Evolutionary conservation across 2,113 vertebrate species (phyloP), one percentile per base, ranked within the genome.

Genomic region (Pterocles orientalis): DNA sequence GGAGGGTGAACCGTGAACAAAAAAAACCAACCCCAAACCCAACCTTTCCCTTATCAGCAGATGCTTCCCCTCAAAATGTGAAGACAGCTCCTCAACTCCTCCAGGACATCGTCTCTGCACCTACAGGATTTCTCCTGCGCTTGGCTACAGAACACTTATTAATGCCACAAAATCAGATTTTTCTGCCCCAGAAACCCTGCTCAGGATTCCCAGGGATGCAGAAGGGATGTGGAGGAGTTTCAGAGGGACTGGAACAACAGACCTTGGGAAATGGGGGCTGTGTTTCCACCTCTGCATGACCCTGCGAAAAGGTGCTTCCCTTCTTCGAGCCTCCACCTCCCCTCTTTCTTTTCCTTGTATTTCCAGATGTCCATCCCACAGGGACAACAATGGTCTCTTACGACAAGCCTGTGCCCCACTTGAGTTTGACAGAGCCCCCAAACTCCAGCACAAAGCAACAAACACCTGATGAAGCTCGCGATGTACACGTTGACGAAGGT

Each of bases 401-500:
- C 1, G 3, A 28, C 28, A 20, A 80, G 43, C 24, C 60, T 33
- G 36, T 6, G 10, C 1, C 0, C 6, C 50, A 13, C 53, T 17
- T 4, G 18, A 39, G 29, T 4, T 31, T 6, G 50, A 4, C 33
- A 54, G 47, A 24, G 19, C 14, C 77, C 77, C 62, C 57, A 19
- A 3, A 33, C 33, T 23, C 36, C 10, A 39, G 18, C 7, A 2
- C 33, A 13, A 51, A 56, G 48, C 43, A 34, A 18, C 10, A 36
- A 47, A 15, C 95, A 99, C 99, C 99, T 99, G 98, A 99, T 99
- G 47, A 99, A 99, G 97, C 99, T 99, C 23, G 99, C 99, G 1
- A 99, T 99, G 98, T 99, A 99, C n/a, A 99, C 99, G 1, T 99
- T 99, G 23, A 99, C 99, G 36, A 99, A 99, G 25, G 99, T 99